Percentiles rank a stretch among this genome's conserved stretches.
phyloP scores from a whole-genome alignment of 2,888 invertebrate genomes.

The Biston stratarius region DNA sequence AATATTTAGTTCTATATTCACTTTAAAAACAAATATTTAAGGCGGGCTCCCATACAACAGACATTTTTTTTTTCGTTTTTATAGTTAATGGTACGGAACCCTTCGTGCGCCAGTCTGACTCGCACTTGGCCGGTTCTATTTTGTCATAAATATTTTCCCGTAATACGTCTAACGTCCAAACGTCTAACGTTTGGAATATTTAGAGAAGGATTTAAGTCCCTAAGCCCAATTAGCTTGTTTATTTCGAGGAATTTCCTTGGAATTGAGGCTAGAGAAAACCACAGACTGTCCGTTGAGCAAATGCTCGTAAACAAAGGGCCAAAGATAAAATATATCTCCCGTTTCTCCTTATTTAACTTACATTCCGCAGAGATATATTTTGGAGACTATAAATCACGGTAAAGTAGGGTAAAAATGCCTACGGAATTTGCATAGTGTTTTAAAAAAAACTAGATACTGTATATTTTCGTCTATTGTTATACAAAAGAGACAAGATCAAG shows the following conservation, averaged over 20 bases:
- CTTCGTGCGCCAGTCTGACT: too few relatives aligned
- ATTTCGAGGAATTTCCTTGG: constrained; percentile 2
- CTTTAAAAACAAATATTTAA: too few relatives aligned
- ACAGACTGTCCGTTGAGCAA: constrained; percentile 3
- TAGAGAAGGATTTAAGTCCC: constrained; percentile 4
- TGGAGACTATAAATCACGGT: constrained; percentile 37
- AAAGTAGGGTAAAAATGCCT: constrained; percentile 37
- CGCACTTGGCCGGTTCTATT: too few relatives aligned
- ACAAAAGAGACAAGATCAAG: constrained; percentile 39
- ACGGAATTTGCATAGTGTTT: constrained; percentile 50
- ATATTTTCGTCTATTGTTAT: constrained; percentile 49
- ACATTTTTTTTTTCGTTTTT: too few relatives aligned
- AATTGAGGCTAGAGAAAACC: background rate
- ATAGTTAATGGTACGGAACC: too few relatives aligned
- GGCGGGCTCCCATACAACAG: too few relatives aligned
- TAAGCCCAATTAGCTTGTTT: constrained; percentile 9
- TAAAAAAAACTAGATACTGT: constrained; percentile 49
- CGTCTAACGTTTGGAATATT: background rate
- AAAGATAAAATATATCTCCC: constrained; percentile 13
- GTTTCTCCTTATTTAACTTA: constrained; percentile 22
- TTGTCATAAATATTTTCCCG: too few relatives aligned
- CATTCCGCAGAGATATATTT: constrained; percentile 23
- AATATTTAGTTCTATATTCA: too few relatives aligned
- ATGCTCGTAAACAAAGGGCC: constrained; percentile 8
- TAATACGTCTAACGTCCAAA: too few relatives aligned